Percentiles rank a stretch among this genome's conserved stretches.
Evolutionary conservation across 2,113 vertebrate species (phyloP).

Genomic region (Crotalus helleri): DNA sequence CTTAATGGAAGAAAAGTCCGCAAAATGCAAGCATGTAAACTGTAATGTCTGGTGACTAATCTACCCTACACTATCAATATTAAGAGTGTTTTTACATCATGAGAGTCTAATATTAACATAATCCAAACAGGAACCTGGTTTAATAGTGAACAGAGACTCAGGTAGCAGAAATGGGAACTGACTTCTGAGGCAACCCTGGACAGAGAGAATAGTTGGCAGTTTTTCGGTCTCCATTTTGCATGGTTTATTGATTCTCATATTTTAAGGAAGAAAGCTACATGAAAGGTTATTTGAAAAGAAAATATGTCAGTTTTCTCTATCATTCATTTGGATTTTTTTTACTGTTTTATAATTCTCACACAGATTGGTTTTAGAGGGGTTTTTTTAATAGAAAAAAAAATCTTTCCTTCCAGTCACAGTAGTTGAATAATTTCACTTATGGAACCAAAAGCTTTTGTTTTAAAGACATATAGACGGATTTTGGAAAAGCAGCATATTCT

Average conservation of each 20-base stretch:
- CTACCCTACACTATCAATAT: constrained; percentile 11
- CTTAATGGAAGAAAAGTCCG: constrained; percentile 11
- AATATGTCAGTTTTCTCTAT: background rate
- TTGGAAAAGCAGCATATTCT: background rate
- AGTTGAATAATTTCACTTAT: background rate
- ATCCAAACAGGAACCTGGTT: background rate
- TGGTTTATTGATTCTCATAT: background rate
- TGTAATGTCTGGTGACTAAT: background rate
- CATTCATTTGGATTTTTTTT: background rate
- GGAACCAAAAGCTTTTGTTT: background rate
- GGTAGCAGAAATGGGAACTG: background rate
- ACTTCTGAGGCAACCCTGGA: background rate
- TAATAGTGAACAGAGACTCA: background rate
- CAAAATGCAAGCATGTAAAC: constrained; percentile 6
- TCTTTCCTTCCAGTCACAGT: background rate
- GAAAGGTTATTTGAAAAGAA: background rate
- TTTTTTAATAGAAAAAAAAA: background rate
- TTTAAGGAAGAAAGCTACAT: background rate
- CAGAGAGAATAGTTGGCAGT: background rate
- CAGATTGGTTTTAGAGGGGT: background rate
- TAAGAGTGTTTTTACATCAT: constrained; percentile 21
- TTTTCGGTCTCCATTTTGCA: background rate
- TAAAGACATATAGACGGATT: background rate
- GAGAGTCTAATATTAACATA: constrained; percentile 2
- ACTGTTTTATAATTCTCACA: background rate